A percentile compares a stretch with the other conserved stretches of the same genome.
Conservation (phyloP, 2,797 vertebrate genomes). For the Gallinago nigripennis region DNA sequence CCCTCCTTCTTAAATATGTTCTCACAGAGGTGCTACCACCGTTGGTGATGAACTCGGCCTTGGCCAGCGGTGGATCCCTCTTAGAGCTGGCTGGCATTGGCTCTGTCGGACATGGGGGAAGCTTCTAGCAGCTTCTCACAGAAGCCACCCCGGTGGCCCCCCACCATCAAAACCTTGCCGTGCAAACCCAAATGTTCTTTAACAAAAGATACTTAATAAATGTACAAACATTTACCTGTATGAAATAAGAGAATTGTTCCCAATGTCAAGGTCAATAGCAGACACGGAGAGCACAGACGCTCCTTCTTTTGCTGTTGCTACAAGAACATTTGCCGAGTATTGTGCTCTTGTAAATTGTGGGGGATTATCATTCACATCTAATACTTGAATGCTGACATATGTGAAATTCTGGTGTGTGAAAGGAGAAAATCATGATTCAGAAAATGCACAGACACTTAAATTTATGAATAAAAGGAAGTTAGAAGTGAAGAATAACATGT, state of each 20-base stretch:
- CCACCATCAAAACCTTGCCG: not conserved
- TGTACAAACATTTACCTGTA: constrained; percentile 75
- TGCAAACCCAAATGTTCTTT: not conserved
- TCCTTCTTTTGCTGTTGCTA: constrained; percentile 74
- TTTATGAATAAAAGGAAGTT: not conserved
- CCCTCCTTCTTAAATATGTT: not conserved
- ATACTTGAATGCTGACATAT: constrained; percentile 65
- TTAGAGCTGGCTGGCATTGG: not conserved
- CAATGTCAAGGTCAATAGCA: constrained; percentile 75
- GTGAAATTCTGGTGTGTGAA: constrained; percentile 75
- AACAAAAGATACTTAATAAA: not conserved
- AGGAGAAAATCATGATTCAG: not conserved
- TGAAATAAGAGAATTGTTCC: constrained; percentile 74
- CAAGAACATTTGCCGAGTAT: constrained; percentile 62
- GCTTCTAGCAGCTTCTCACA: not conserved
- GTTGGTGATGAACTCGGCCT: not conserved
- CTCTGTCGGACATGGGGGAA: not conserved
- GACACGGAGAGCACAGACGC: constrained; percentile 67
- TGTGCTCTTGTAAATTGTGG: constrained; percentile 73
- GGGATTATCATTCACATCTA: constrained; percentile 80
- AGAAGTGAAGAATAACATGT: not conserved
- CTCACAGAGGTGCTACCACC: not conserved
- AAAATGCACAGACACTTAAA: not conserved
- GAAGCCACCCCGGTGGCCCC: not conserved
- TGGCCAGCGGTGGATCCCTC: not conserved